Base-by-base conservation (phyloP, 2,113 vertebrate species). In the Oostethus manadensis region DNA sequence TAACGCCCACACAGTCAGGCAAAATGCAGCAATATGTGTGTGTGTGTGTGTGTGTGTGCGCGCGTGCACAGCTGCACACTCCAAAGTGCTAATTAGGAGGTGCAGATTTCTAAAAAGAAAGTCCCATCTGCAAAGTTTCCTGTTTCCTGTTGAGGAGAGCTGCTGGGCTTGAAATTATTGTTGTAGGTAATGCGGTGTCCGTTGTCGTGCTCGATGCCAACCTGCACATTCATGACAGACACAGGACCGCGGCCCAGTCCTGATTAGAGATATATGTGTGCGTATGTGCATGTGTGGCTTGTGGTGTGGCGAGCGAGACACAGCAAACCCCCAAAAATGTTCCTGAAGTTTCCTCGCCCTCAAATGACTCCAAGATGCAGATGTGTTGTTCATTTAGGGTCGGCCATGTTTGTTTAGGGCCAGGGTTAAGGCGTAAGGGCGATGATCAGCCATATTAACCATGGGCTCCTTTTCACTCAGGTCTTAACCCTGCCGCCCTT, bases 301-400 rank as follows among this genome's bases (percentile, higher is more conserved):
- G 86, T 33, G 76, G 86, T 76, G 74, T 59, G 56, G 68, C 68
- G 47, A 42, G 63, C 22, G 46, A 58, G 71, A 68, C 74, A 60
- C 61, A 16, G n/a, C 73, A 71, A 68, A 62, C 66, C 8, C 65
- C 49, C 10, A 71, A 77, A 78, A 83, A 83, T 55, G 77, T 64
- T 62, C 51, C 6, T 74, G 73, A 71, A 71, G 80, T 85, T 81
- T 82, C 83, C 82, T 65, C 69, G 70, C 23, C 74, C 82, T 81
- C 73, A 82, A 84, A 88, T 84, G 77, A 79, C 77, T 88, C 80
- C 82, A 86, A 86, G 73, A 79, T 70, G 71, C 74, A 85, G 75
- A 78, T 74, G 75, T 78, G 85, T 66, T 83, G 77, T 78, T 89
- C 71, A 85, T 86, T 74, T 83, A 42, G 66, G 14, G 58, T 61